Conservation (phyloP, 2,797 vertebrate genomes). For the Valencia hispanica region DNA sequence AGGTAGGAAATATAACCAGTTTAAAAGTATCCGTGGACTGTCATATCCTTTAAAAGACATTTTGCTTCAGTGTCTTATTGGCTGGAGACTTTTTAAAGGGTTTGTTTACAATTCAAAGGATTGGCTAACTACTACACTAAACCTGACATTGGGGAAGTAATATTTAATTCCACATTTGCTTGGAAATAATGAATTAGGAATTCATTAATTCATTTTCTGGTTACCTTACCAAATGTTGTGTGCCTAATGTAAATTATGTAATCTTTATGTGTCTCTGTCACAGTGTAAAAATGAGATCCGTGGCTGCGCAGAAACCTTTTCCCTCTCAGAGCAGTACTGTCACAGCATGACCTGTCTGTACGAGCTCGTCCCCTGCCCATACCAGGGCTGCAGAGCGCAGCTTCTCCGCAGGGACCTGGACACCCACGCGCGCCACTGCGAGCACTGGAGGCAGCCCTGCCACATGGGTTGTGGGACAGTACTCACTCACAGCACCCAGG, state of each 20-base stretch:
- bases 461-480: constrained; percentile 82
- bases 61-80: not conserved
- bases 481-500: constrained; percentile 74
- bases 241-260: not conserved
- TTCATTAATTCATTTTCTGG: not conserved
- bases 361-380: constrained; percentile 80
- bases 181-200: not conserved
- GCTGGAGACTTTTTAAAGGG: not conserved
- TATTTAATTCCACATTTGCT: not conserved
- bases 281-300: constrained; percentile 85
- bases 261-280: constrained; percentile 14
- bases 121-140: not conserved
- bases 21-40: not conserved
- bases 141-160: not conserved
- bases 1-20: constrained; percentile 70
- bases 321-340: constrained; percentile 80
- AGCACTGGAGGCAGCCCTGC: constrained; percentile 79
- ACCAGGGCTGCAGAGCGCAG: constrained; percentile 80
- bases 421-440: constrained; percentile 78
- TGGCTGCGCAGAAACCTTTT: constrained; percentile 82
- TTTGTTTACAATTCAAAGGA: not conserved
- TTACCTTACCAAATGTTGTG: not conserved
- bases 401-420: constrained; percentile 81
- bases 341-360: constrained; percentile 82
- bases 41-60: not conserved